Evolutionary conservation across 2,888 invertebrate species (phyloP).

Genomic region (Callyntrura sp.): DNA sequence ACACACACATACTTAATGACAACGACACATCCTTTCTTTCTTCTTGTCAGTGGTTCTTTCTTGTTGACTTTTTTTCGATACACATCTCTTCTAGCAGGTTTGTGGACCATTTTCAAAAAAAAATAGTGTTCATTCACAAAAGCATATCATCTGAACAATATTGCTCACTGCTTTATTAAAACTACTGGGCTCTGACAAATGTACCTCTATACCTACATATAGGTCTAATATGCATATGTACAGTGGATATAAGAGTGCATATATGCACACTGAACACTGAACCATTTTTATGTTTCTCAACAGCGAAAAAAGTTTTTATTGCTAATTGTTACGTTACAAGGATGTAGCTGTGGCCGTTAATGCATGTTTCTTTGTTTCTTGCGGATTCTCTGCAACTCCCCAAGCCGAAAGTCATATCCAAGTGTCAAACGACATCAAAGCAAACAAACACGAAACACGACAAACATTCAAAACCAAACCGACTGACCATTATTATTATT

Average conservation of each 20-base stretch:
- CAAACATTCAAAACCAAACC: slow-evolving; percentile 1
- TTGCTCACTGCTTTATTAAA: no score
- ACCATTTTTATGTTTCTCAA: neutral
- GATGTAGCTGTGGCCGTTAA: slow-evolving; percentile 6
- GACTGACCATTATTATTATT: slow-evolving; percentile 30
- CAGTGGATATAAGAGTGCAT: slow-evolving; percentile 20
- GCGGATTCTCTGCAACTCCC: neutral
- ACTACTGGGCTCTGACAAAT: neutral
- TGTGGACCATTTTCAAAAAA: neutral
- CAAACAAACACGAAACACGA: neutral
- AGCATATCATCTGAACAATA: neutral
- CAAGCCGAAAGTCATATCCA: slow-evolving; percentile 44
- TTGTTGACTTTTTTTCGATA: neutral
- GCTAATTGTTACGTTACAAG: slow-evolving; percentile 52
- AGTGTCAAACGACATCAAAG: slow-evolving; percentile 39
- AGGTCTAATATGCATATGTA: no score
- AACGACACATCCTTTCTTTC: neutral
- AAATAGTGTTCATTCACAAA: slow-evolving; percentile 1
- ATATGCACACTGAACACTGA: neutral
- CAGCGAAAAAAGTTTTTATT: slow-evolving; percentile 18
- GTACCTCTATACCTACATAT: neutral
- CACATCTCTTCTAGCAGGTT: neutral
- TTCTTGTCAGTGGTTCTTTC: neutral
- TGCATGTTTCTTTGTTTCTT: slow-evolving; percentile 43
- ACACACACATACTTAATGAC: neutral